A percentile compares a stretch with the other conserved stretches of the same genome.
Conservation (phyloP, 1,140 invertebrate genomes). For the Eupeodes corollae region DNA sequence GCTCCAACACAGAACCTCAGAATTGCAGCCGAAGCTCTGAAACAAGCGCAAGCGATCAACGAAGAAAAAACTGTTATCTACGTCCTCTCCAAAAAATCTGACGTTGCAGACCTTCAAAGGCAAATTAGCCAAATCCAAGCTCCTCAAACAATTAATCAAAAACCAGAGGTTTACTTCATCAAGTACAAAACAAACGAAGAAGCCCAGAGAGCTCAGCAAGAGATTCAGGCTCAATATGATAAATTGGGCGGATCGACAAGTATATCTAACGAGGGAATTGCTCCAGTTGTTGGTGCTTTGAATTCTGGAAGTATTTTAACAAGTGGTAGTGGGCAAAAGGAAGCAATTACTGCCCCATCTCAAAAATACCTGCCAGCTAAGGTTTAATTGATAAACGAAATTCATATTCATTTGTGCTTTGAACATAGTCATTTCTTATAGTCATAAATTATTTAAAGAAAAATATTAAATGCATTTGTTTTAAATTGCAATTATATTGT, state of each 20-base stretch:
- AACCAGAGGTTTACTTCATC: slow-evolving; percentile 66
- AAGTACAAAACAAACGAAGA: slow-evolving; percentile 57
- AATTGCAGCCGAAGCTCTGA: slow-evolving; percentile 47
- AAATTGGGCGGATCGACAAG: slow-evolving; percentile 30
- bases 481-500: too few relatives aligned
- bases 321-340: slow-evolving; percentile 7
- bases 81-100: slow-evolving; percentile 62
- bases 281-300: slow-evolving; percentile 27
- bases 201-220: slow-evolving; percentile 30
- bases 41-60: slow-evolving; percentile 45
- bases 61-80: slow-evolving; percentile 80
- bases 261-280: slow-evolving; percentile 32
- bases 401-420: too few relatives aligned
- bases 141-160: slow-evolving; percentile 43
- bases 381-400: too few relatives aligned
- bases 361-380: too few relatives aligned
- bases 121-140: slow-evolving; percentile 25
- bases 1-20: slow-evolving; percentile 58
- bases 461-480: too few relatives aligned
- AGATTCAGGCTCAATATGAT: slow-evolving; percentile 35
- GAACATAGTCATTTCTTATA: too few relatives aligned
- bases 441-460: too few relatives aligned
- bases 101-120: slow-evolving; percentile 27
- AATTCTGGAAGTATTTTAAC: slow-evolving; percentile 19
- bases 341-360: too few relatives aligned